Conservation (phyloP, 2,113 vertebrate species). For the Heloderma charlesbogerti region DNA sequence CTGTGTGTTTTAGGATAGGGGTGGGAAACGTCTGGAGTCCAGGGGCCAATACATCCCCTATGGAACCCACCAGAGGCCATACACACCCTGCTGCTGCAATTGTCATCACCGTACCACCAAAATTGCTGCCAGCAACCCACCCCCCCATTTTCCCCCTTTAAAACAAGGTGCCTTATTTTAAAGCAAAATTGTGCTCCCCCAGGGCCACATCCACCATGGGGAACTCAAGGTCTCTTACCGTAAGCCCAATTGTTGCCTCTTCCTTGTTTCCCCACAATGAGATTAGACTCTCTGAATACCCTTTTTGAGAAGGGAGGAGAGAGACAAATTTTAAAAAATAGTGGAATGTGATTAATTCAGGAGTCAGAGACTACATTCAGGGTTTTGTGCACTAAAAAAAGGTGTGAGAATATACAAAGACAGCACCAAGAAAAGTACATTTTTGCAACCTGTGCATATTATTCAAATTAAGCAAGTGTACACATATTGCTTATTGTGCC, state of each 20-base stretch:
- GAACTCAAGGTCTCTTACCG: slow-evolving; percentile 44
- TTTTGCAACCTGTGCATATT: background rate
- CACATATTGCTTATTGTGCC: background rate
- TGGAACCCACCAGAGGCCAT: no score
- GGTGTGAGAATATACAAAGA: background rate
- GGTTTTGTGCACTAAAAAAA: background rate
- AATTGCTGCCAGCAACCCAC: no score
- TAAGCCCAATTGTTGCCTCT: slow-evolving; percentile 69
- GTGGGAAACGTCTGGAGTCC: no score
- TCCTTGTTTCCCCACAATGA: slow-evolving; percentile 61
- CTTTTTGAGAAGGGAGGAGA: background rate
- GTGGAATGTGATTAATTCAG: no score
- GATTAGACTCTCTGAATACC: slow-evolving; percentile 51
- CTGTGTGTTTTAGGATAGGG: no score
- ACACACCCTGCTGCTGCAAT: no score
- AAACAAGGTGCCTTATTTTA: no score
- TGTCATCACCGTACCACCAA: no score
- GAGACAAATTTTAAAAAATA: background rate
- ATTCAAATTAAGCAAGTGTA: no score
- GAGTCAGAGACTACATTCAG: background rate
- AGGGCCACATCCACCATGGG: no score
- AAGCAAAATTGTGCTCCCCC: background rate
- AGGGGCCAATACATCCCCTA: no score
- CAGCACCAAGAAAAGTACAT: background rate
- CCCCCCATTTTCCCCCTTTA: no score